Percentiles rank a stretch among this genome's conserved stretches.
Evolutionary conservation across 2,797 vertebrate species (phyloP).

Genomic region (Acanthis flammea): DNA sequence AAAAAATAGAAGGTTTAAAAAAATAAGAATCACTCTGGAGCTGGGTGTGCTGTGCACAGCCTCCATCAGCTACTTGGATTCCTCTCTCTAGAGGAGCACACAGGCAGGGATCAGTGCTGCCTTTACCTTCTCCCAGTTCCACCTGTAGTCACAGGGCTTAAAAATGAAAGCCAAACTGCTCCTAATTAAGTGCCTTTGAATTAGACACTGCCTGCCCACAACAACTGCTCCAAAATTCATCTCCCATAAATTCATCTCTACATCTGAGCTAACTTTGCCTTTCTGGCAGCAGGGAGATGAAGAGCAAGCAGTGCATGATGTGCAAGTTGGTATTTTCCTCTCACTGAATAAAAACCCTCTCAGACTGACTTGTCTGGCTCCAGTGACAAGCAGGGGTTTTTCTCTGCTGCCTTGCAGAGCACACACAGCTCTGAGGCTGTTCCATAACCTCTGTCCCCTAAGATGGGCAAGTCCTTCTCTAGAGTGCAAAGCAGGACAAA

Average conservation of each 20-base stretch:
- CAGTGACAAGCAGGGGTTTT: background rate
- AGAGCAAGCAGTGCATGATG: background rate
- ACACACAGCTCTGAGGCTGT: background rate
- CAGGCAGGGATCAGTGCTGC: background rate
- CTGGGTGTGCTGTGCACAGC: background rate
- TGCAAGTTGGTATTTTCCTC: background rate
- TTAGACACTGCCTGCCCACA: background rate
- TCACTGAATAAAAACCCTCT: background rate
- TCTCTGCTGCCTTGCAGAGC: background rate
- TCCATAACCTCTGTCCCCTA: background rate
- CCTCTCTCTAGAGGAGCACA: background rate
- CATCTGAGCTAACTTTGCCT: background rate
- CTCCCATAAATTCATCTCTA: background rate
- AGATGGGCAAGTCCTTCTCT: too few relatives aligned
- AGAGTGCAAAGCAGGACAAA: background rate
- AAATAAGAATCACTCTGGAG: too few relatives aligned
- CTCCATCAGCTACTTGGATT: background rate
- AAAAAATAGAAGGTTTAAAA: background rate
- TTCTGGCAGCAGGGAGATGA: background rate
- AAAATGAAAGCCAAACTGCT: background rate
- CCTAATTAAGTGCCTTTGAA: background rate
- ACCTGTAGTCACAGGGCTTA: background rate
- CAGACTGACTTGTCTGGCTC: background rate
- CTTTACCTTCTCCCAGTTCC: background rate
- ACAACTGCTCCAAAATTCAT: background rate